A percentile compares a stretch with the other conserved stretches of the same genome.
phyloP scores from a whole-genome alignment of 2,113 vertebrate species.

The Tetraodon nigroviridis region DNA sequence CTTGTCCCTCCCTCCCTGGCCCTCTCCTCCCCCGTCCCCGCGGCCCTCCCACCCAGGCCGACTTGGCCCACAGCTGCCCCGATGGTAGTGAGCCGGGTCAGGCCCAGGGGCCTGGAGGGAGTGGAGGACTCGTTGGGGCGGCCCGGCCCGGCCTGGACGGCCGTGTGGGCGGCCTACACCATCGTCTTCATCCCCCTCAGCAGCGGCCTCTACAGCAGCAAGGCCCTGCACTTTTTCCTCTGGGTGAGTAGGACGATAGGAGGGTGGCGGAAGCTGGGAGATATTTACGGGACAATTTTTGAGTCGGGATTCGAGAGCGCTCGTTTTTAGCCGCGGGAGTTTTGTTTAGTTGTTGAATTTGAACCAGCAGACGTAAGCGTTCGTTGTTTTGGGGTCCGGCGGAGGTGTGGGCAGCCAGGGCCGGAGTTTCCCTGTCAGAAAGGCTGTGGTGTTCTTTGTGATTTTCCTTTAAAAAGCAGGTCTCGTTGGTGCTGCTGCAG shows the following conservation, averaged over 20 bases:
- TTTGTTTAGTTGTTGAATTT: neutral
- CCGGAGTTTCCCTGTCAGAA: slow-evolving; percentile 7
- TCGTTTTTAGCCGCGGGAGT: neutral
- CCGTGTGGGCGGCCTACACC: slow-evolving; percentile 73
- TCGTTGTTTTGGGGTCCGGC: neutral
- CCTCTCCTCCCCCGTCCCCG: slow-evolving; percentile 26
- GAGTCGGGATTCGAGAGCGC: too few species aligned
- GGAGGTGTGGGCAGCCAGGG: neutral
- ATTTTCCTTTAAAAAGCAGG: slow-evolving; percentile 4
- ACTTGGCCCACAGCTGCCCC: slow-evolving; percentile 42
- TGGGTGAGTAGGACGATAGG: slow-evolving; percentile 66
- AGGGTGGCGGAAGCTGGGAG: neutral
- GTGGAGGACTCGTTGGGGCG: slow-evolving; percentile 45
- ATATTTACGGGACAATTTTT: too few species aligned
- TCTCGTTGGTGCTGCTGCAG: neutral
- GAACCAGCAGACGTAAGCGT: neutral
- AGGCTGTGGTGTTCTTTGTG: slow-evolving; percentile 31
- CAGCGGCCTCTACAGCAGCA: slow-evolving; percentile 74
- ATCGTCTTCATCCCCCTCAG: slow-evolving; percentile 78
- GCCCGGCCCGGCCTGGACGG: slow-evolving; percentile 59
- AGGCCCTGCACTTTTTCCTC: slow-evolving; percentile 76
- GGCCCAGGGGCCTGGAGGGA: slow-evolving; percentile 65
- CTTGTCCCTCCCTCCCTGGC: slow-evolving; percentile 35
- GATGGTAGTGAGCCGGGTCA: slow-evolving; percentile 69
- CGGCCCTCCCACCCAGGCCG: slow-evolving; percentile 47